phyloP scores from a whole-genome alignment of 1,140 invertebrate genomes.

The Ostrea edulis region DNA sequence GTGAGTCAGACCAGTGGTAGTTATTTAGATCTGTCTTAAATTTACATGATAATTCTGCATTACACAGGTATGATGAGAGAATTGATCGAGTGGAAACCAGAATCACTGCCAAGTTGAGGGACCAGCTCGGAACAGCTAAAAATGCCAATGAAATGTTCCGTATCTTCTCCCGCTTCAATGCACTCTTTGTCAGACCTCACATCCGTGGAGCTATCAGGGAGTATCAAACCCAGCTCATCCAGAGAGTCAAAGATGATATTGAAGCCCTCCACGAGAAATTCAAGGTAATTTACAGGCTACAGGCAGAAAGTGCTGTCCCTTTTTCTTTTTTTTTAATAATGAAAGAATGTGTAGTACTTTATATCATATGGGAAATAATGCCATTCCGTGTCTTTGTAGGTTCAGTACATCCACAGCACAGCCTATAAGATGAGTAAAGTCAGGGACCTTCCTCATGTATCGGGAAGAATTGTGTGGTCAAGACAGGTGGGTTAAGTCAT shows the following conservation, averaged over 20 bases:
- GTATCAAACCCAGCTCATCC: slow-evolving; percentile 99
- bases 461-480: slow-evolving; percentile 99
- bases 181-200: slow-evolving; percentile 98
- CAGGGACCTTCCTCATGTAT: slow-evolving; percentile 96
- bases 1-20: too few relatives aligned
- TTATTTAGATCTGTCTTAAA: too few relatives aligned
- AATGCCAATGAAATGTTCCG: slow-evolving; percentile 99
- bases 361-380: too few relatives aligned
- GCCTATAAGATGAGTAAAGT: slow-evolving; percentile 93
- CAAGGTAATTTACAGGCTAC: slow-evolving; percentile 85
- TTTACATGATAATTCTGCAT: neutral
- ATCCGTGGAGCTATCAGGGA: slow-evolving; percentile 98
- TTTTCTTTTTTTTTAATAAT: neutral
- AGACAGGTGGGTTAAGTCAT: slow-evolving; percentile 84
- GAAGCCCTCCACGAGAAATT: slow-evolving; percentile 98
- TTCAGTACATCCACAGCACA: slow-evolving; percentile 93
- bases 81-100: slow-evolving; percentile 98
- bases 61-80: slow-evolving; percentile 92
- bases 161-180: slow-evolving; percentile 99
- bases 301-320: neutral
- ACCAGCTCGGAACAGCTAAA: slow-evolving; percentile 98
- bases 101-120: slow-evolving; percentile 96
- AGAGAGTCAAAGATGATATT: slow-evolving; percentile 99
- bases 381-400: slow-evolving; percentile 79
- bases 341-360: neutral